phyloP scores from a whole-genome alignment of 2,113 vertebrate genomes.

The Onychorhynchus coronatus region DNA sequence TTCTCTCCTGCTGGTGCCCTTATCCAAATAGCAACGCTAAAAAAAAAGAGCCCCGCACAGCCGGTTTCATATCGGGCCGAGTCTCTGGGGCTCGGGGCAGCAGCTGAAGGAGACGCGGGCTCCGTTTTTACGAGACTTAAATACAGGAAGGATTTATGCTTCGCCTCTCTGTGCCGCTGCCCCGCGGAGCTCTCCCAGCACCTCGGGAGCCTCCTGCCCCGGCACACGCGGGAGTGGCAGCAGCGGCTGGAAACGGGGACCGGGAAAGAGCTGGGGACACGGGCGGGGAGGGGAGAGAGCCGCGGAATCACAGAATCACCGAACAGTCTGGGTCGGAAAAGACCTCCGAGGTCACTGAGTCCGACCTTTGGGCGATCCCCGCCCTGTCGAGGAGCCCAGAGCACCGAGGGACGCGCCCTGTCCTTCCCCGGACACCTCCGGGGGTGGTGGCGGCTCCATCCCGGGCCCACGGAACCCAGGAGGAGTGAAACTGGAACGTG shows the following conservation, averaged over 20 bases:
- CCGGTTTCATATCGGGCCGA: not conserved
- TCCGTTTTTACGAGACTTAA: not conserved
- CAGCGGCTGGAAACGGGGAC: not conserved
- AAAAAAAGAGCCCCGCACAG: not conserved
- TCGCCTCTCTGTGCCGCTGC: not conserved
- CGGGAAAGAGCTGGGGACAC: not conserved
- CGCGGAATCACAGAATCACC: too few relatives aligned
- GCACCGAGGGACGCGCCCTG: not conserved
- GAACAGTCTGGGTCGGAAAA: not conserved
- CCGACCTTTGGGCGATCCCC: not conserved
- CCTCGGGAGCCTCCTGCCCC: not conserved
- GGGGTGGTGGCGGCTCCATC: not conserved
- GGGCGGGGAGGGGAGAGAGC: not conserved
- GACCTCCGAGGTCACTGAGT: not conserved
- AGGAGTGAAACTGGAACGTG: not conserved
- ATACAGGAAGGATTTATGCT: not conserved
- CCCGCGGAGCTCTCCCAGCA: not conserved
- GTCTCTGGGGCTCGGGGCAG: not conserved
- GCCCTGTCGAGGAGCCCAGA: not conserved
- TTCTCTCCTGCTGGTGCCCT: conserved; percentile 35
- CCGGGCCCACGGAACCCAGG: rapidly evolving
- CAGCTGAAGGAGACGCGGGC: not conserved
- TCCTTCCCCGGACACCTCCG: not conserved
- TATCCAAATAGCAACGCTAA: not conserved
- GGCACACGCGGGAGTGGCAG: not conserved